Percentiles rank a stretch among this genome's conserved stretches.
Evolutionary conservation across 2,888 invertebrate genomes (phyloP).

Genomic region (Erynnis tages): DNA sequence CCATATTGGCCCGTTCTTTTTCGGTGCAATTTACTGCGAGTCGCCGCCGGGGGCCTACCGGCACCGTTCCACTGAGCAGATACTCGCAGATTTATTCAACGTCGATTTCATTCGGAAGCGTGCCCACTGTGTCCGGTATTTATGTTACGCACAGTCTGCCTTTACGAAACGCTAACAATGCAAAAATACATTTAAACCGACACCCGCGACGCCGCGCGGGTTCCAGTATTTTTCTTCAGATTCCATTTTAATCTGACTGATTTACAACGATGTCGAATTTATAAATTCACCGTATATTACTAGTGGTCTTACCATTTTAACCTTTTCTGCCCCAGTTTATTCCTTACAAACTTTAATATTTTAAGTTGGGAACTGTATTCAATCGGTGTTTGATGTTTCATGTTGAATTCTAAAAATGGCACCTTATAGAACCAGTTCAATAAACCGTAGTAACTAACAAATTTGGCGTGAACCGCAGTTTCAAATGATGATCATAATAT

Average conservation of each 20-base stretch:
- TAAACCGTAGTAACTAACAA: too few species aligned
- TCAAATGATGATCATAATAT: too few species aligned
- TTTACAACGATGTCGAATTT: slow-evolving; percentile 38
- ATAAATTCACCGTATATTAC: slow-evolving; percentile 44
- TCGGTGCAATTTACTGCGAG: slow-evolving; percentile 71
- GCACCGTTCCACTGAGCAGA: slow-evolving; percentile 60
- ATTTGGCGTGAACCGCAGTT: too few species aligned
- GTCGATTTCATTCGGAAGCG: slow-evolving; percentile 68
- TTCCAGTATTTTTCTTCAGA: slow-evolving; percentile 61
- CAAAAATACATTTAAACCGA: slow-evolving; percentile 68
- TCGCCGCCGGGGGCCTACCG: slow-evolving; percentile 61
- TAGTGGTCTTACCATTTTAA: slow-evolving; percentile 18
- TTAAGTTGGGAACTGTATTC: too few species aligned
- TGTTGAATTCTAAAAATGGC: too few species aligned
- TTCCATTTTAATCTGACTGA: slow-evolving; percentile 57
- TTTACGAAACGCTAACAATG: slow-evolving; percentile 68
- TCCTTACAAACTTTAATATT: slow-evolving; percentile 14
- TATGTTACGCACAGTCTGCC: slow-evolving; percentile 61
- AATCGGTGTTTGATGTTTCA: too few species aligned
- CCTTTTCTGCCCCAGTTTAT: slow-evolving; percentile 9
- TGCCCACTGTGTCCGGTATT: slow-evolving; percentile 68
- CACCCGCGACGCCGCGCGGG: slow-evolving; percentile 59
- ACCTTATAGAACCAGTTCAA: too few species aligned
- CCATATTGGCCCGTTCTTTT: slow-evolving; percentile 71
- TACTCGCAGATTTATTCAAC: slow-evolving; percentile 64